Evolutionary conservation across 1,140 invertebrate species (phyloP), one percentile per base, ranked within the genome.

Genomic region (Diploscapter pachys): DNA sequence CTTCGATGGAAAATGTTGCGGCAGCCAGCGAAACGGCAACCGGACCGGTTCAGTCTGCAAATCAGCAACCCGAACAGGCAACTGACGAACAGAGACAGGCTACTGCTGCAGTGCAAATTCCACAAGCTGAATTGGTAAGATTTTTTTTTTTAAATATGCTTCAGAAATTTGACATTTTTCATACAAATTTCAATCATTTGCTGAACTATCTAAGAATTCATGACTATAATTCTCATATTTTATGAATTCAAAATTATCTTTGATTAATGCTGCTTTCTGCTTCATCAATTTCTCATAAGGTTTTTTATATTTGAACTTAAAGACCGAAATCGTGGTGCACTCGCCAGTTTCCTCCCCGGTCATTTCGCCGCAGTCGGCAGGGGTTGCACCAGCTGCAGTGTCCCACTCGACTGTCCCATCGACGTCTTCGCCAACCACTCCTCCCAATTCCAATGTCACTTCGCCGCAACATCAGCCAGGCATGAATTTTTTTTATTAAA

Each of bases 241-340:
- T 31, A 31, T 31, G 31, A 31, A 31, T 31, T 31, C 31, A 31
- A 31, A 31, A 31, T 31, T 31, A 31, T 31, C 31, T 0, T 31
- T 31, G 31, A 31, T 31, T 31, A 31, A 31, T 31, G 31, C 31
- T 31, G 31, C 1, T 31, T 31, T 31, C 31, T 31, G 31, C 63
- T 6, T 48, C 31, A 2, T 54, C 31, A 9, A 9, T 9, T 6
- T 69, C 67, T 13, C 50, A 50, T 31, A 31, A 8, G 8, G 51
- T 31, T 31, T 52, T 8, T 9, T 6, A 31, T 50, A 50, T 54
- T 69, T 9, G 4, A 52, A 3, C n/a, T 70, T 75, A 4, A 11
- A 75, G 74, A 75, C 74, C 9, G 74, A 75, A 71, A 69, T 75
- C 3, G 63, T 75, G 52, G 74, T 75, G 11, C 74, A 75, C 52